Conservation (phyloP, 2,888 invertebrate genomes). For the Chymomyza caudatula region DNA sequence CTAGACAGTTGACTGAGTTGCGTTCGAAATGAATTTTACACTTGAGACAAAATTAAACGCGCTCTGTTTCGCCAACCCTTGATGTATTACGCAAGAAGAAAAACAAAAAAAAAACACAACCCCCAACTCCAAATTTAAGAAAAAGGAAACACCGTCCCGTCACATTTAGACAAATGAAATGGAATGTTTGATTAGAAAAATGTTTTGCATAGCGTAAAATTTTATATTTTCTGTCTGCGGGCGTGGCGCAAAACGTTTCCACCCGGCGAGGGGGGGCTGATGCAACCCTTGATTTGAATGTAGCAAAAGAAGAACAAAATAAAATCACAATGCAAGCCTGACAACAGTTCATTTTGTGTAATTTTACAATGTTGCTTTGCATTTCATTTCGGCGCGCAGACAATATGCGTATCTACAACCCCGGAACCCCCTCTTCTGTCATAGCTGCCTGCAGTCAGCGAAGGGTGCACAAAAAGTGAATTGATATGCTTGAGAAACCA, state of each 20-base stretch:
- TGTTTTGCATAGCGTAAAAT: conserved; percentile 70
- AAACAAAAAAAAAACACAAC: not conserved
- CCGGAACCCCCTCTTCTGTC: not conserved
- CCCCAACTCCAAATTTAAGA: not conserved
- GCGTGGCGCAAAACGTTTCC: not conserved
- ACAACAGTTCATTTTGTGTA: conserved; percentile 70
- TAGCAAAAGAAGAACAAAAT: conserved; percentile 18
- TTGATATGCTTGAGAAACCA: conserved; percentile 74
- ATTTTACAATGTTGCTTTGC: conserved; percentile 55
- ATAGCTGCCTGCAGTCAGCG: not conserved
- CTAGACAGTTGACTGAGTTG: not conserved
- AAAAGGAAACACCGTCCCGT: not conserved
- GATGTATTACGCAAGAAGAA: not conserved
- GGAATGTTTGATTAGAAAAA: conserved; percentile 72
- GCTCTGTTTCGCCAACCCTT: not conserved
- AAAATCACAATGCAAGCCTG: conserved; percentile 61
- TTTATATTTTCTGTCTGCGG: conserved; percentile 60
- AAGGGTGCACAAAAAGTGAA: conserved; percentile 59
- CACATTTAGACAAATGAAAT: conserved; percentile 57
- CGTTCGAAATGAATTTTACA: conserved; percentile 68
- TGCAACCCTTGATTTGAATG: conserved; percentile 51
- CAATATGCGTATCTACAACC: too few species aligned
- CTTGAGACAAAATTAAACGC: conserved; percentile 55
- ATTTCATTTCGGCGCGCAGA: conserved; percentile 28
- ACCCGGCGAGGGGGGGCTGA: conserved; percentile 9